These are phyloP conservation scores for Podabrus alpinus DNA, from an alignment of 2,888 invertebrate species.

Conservation along the genomic window DNA sequence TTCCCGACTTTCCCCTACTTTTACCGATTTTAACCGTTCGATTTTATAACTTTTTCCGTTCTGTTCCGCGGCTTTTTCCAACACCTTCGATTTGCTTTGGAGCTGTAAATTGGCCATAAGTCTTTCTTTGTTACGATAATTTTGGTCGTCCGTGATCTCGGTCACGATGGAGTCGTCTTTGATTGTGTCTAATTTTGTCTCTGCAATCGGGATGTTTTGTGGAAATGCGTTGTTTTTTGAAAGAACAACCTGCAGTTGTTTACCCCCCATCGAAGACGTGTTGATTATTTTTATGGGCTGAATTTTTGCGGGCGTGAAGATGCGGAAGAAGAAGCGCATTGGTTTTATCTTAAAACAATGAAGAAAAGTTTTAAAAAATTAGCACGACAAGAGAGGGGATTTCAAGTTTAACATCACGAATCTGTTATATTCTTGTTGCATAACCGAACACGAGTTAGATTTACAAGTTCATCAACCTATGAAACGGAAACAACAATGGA, in stretches of 20 bases:
- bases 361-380: constrained; percentile 7
- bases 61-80: constrained; percentile 7
- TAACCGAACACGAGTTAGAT: not conserved
- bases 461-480: constrained; percentile 36
- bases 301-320: constrained; percentile 55
- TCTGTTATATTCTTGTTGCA: not conserved
- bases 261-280: constrained; percentile 48
- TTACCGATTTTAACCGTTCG: not conserved
- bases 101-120: constrained; percentile 51
- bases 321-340: constrained; percentile 68
- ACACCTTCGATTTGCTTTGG: constrained; percentile 47
- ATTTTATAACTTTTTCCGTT: not conserved
- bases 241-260: constrained; percentile 52
- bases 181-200: constrained; percentile 1
- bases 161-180: not conserved
- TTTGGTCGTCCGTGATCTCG: constrained; percentile 25
- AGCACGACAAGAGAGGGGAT: not conserved
- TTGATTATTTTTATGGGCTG: constrained; percentile 53
- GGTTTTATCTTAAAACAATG: constrained; percentile 58
- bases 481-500: constrained; percentile 7
- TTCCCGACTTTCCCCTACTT: not conserved
- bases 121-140: constrained; percentile 43
- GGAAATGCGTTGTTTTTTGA: constrained; percentile 34
- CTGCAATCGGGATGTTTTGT: not conserved
- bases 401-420: not conserved